These are phyloP conservation scores for Molorchus minor DNA, from an alignment of 2,888 invertebrate species.

Conservation along the genomic window DNA sequence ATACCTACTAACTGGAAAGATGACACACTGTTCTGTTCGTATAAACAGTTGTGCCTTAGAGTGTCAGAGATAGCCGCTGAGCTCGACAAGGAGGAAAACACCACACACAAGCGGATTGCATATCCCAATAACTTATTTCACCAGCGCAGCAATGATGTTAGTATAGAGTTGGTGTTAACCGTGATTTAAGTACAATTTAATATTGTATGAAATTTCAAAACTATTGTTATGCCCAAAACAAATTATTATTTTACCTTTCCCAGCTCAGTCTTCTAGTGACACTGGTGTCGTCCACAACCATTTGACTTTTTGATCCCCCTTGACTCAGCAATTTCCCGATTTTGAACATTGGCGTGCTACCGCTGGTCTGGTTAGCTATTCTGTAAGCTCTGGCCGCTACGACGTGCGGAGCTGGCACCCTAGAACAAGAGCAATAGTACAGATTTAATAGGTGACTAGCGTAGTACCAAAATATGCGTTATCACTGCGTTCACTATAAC, in stretches of 20 bases:
- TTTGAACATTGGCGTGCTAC: conserved; percentile 64
- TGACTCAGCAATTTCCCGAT: conserved; percentile 69
- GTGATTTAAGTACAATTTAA: too few species aligned
- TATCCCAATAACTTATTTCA: too few species aligned
- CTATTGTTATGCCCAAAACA: neutral
- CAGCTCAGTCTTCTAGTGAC: conserved; percentile 69
- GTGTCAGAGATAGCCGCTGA: too few species aligned
- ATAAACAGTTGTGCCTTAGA: too few species aligned
- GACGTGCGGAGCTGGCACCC: conserved; percentile 69
- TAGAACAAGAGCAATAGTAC: conserved; percentile 43
- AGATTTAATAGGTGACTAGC: neutral
- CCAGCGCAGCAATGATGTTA: too few species aligned
- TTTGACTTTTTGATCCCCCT: conserved; percentile 63
- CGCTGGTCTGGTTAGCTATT: conserved; percentile 59
- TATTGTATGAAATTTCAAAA: neutral
- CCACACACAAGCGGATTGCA: too few species aligned
- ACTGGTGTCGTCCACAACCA: conserved; percentile 62
- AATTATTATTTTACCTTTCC: conserved; percentile 74
- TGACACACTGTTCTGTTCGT: too few species aligned
- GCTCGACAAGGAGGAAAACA: too few species aligned
- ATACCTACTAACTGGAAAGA: too few species aligned
- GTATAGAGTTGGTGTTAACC: too few species aligned
- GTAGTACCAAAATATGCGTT: too few species aligned
- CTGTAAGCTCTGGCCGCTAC: conserved; percentile 68
- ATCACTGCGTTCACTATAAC: too few species aligned